Base-by-base conservation (phyloP, 2,888 invertebrate species). In the Hydroisotoma schaefferi region DNA sequence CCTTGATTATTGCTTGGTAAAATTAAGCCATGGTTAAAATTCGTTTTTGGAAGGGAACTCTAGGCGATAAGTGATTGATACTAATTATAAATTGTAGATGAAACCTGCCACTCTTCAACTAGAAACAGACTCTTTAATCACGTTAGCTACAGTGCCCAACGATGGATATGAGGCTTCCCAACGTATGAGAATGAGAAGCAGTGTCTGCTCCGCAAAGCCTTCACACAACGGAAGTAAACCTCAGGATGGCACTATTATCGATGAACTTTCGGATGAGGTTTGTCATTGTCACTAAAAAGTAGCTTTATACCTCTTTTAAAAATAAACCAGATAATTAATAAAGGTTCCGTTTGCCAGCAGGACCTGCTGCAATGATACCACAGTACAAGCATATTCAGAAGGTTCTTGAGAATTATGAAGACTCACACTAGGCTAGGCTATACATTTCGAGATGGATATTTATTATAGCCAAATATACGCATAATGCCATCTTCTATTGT, bases 31-130 rank as follows among this genome's bases (percentile, higher is more conserved):
- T n/a, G n/a, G n/a, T n/a, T n/a, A n/a, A n/a, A n/a, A n/a, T n/a
- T n/a, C n/a, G n/a, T n/a, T n/a, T n/a, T n/a, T n/a, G n/a, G n/a
- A n/a, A n/a, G n/a, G n/a, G n/a, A n/a, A n/a, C n/a, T n/a, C n/a
- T n/a, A n/a, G n/a, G n/a, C 20, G 20, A 15, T 40, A 20, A 40
- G 20, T 40, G n/a, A 40, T 15, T 40, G 40, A 33, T 40, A n/a
- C n/a, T n/a, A n/a, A n/a, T n/a, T n/a, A 15, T 40, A 25, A 12
- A 44, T 56, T 49, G 25, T 37, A 72, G 71, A 47, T 65, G 22
- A 63, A 61, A 52, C 71, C 72, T 22, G 72, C 72, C 18, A 72
- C 72, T 4, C 54, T 72, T 25, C 64, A 68, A 23, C 53, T 72
- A 27, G 68, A 70, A 49, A 66, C 68, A 43, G 72, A 71, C 38